Base-by-base conservation (phyloP, 2,797 vertebrate species). In the Amniataba percoides region DNA sequence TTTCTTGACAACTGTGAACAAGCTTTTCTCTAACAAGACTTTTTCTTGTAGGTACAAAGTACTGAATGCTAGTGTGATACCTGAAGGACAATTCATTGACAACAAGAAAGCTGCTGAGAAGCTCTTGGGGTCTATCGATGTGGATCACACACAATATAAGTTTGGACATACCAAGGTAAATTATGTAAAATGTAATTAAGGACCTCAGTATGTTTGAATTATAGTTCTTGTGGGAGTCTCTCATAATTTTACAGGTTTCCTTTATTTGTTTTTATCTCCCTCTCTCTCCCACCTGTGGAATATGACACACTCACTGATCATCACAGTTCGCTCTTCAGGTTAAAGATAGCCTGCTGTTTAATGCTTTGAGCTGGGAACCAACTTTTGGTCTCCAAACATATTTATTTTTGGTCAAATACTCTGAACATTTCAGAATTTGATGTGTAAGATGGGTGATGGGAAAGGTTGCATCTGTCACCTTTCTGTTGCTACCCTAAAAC, bases 21-120 rank as follows among this genome's bases (percentile, higher is more conserved):
- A 27, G 23, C 0, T 0, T 4, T 55, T 34, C 36, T 52, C 18
- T 53, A 40, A 78, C 57, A 4, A 19, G 59, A 27, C 7, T 45
- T 61, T 31, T 49, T 52, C 19, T 69, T 71, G 73, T 57, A 82
- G 76, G 84, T 97, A 97, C 84, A 96, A 95, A 87, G 87, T 97
- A 71, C 81, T 97, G 83, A 97, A 97, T 89, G 96, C 96, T 25
- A 97, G 96, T 80, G 96, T 96, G 67, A 95, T 97, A 70, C 96
- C 96, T 65, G 96, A 96, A 34, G 96, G 96, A 75, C 96, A 97
- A 61, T 97, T 97, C 83, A 97, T 97, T 74, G 96, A 97, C 87
- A 97, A 96, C 93, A 97, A 97, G 93, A 97, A 97, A 83, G 96
- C 96, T 85, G 94, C 94, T 71, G 96, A 97, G 91, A 97, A 97